These are phyloP conservation scores for Subacronicta megacephala DNA, from an alignment of 2,888 invertebrate species.

Conservation along the genomic window DNA sequence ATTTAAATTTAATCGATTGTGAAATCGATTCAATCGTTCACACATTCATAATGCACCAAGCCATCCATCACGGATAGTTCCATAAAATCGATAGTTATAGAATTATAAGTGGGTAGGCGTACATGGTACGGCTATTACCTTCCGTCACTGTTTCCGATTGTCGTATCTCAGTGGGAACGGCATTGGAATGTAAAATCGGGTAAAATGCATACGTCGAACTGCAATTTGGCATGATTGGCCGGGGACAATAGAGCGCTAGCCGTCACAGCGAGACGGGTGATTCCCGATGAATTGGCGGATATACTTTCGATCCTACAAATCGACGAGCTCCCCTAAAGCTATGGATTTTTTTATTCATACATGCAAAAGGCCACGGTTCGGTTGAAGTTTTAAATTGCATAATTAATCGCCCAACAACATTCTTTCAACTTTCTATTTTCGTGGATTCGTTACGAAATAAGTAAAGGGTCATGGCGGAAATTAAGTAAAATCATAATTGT, in stretches of 20 bases:
- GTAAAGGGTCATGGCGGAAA: conserved; percentile 24
- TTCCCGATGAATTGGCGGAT: conserved; percentile 66
- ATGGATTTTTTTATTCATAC: conserved; percentile 54
- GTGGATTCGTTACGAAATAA: conserved; percentile 26
- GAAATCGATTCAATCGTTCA: conserved; percentile 44
- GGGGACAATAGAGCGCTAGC: conserved; percentile 62
- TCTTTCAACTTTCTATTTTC: conserved; percentile 42
- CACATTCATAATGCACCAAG: conserved; percentile 44
- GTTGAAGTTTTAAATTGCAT: conserved; percentile 28
- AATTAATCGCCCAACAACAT: conserved; percentile 32
- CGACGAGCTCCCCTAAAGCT: conserved; percentile 57
- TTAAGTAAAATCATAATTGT: conserved; percentile 23
- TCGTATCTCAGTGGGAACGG: conserved; percentile 54
- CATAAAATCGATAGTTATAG: conserved; percentile 41
- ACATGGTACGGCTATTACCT: conserved; percentile 44
- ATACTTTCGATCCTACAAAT: conserved; percentile 60
- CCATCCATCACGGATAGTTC: conserved; percentile 42
- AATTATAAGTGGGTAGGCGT: conserved; percentile 47
- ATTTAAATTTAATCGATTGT: conserved; percentile 59
- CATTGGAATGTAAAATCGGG: conserved; percentile 76
- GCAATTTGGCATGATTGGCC: conserved; percentile 82
- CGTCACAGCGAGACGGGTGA: conserved; percentile 52
- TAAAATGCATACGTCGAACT: conserved; percentile 72
- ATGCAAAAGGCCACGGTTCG: conserved; percentile 27
- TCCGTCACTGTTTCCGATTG: conserved; percentile 65